phyloP scores from a whole-genome alignment of 2,113 vertebrate species.

The Elgaria multicarinata region DNA sequence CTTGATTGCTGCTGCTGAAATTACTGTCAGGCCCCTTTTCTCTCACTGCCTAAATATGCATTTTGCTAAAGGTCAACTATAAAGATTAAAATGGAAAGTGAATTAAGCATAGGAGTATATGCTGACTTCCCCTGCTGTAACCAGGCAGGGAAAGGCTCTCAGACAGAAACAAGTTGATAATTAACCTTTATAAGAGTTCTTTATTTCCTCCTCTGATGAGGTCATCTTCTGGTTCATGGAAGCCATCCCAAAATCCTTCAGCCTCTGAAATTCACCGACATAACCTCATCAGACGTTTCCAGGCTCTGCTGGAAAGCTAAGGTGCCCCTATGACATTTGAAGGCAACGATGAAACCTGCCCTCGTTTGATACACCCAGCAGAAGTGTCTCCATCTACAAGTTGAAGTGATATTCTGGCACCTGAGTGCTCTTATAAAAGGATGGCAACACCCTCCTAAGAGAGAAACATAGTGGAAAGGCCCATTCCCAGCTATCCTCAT shows the following conservation, averaged over 20 bases:
- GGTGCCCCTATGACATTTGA: background rate
- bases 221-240: background rate
- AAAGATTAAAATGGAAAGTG: background rate
- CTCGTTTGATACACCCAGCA: background rate
- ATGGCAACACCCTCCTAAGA: background rate
- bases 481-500: background rate
- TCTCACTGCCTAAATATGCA: background rate
- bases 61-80: background rate
- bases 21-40: background rate
- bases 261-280: background rate
- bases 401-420: background rate
- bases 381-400: background rate
- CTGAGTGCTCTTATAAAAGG: background rate
- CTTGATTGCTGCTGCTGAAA: background rate
- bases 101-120: background rate
- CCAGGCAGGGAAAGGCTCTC: background rate
- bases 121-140: rapidly evolving
- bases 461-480: background rate
- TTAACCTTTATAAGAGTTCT: background rate
- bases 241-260: rapidly evolving
- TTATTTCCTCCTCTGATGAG: background rate
- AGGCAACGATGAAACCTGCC: too few species aligned
- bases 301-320: background rate
- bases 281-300: background rate
- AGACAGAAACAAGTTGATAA: background rate